phyloP scores from a whole-genome alignment of 2,888 invertebrate genomes.

The Harpalus rubripes region DNA sequence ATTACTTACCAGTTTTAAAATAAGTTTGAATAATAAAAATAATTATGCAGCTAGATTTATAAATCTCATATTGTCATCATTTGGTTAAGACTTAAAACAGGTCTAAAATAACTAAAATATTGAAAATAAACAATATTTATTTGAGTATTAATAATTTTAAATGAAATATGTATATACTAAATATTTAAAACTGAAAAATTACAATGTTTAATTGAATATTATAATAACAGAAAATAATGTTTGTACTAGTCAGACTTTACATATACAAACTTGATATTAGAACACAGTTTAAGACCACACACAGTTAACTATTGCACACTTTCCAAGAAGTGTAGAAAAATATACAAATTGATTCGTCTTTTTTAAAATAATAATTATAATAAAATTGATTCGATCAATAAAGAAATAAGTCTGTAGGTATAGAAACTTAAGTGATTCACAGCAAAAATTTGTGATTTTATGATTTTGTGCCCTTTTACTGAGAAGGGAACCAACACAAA shows the following conservation, averaged over 20 bases:
- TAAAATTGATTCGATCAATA: not conserved
- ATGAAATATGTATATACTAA: conserved; percentile 39
- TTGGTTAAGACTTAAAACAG: conserved; percentile 21
- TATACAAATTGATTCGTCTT: conserved; percentile 34
- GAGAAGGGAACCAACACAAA: conserved; percentile 5
- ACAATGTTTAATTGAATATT: conserved; percentile 46
- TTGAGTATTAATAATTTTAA: conserved; percentile 52
- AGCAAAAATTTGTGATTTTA: conserved; percentile 35
- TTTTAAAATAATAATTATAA: conserved; percentile 19
- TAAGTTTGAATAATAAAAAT: conserved; percentile 22
- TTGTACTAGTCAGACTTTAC: conserved; percentile 63
- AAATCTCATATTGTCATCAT: conserved; percentile 48
- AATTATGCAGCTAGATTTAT: not conserved
- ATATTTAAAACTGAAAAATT: conserved; percentile 43
- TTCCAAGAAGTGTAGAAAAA: conserved; percentile 58
- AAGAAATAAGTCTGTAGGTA: conserved; percentile 16
- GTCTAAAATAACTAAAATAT: conserved; percentile 36
- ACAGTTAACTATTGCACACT: conserved; percentile 58
- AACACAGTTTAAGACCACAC: conserved; percentile 54
- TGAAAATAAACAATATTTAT: conserved; percentile 56
- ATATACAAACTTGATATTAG: conserved; percentile 55
- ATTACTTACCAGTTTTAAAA: conserved; percentile 14
- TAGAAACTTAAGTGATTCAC: conserved; percentile 13
- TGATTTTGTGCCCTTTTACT: conserved; percentile 29
- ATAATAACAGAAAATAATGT: conserved; percentile 36